phyloP scores from a whole-genome alignment of 2,797 vertebrate species.

The Cheirogaleus major region DNA sequence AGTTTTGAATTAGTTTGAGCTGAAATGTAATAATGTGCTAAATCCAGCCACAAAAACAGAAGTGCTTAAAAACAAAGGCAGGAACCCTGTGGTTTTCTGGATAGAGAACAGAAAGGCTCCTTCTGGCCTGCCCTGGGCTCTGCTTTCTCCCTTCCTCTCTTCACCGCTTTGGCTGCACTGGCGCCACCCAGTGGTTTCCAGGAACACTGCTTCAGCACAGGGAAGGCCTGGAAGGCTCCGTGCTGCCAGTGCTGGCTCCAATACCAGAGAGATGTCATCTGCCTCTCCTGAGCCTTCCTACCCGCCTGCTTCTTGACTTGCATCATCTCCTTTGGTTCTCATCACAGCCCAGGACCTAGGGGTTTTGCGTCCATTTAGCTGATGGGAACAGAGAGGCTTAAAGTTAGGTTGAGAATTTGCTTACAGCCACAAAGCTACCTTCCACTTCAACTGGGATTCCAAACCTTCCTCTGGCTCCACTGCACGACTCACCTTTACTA shows the following conservation, averaged over 20 bases:
- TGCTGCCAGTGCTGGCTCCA: neutral
- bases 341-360: neutral
- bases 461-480: neutral
- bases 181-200: neutral
- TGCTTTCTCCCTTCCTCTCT: neutral
- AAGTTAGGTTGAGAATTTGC: neutral
- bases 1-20: neutral
- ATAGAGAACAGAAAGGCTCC: neutral
- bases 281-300: neutral
- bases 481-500: neutral
- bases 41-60: neutral
- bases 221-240: neutral
- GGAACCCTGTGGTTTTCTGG: constrained; percentile 23
- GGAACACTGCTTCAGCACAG: neutral
- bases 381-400: neutral
- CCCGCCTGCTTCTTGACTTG: neutral
- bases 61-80: neutral
- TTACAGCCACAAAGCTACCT: neutral
- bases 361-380: neutral
- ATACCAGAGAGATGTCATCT: neutral
- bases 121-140: neutral
- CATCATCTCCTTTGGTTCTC: neutral
- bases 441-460: neutral
- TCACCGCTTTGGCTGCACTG: neutral
- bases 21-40: neutral